phyloP scores from a whole-genome alignment of 2,113 vertebrate species.

The Corythornis vintsioides region DNA sequence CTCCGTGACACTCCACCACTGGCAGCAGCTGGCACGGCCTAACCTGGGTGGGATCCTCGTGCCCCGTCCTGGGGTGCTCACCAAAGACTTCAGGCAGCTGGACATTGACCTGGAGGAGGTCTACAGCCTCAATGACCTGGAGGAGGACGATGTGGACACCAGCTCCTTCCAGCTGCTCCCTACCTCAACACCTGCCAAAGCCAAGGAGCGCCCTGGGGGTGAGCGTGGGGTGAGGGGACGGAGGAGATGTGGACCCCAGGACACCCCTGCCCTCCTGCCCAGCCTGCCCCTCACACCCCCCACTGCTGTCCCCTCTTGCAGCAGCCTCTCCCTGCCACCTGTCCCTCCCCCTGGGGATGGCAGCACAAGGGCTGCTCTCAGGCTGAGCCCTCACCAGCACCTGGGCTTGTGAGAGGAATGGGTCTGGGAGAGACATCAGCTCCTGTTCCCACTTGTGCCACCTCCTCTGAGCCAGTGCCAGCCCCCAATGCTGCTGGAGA shows the following conservation, averaged over 20 bases:
- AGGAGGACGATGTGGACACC: constrained; percentile 85
- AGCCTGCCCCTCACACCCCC: not conserved
- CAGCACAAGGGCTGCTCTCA: fast-evolving
- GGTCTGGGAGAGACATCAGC: fast-evolving
- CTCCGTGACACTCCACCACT: constrained; percentile 85
- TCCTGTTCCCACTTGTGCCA: not conserved
- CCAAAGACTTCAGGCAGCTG: constrained; percentile 87
- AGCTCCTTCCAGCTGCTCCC: constrained; percentile 61
- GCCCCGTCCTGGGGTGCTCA: constrained; percentile 82
- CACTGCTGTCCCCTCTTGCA: fast-evolving
- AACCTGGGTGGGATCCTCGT: constrained; percentile 83
- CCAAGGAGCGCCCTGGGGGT: constrained; percentile 72
- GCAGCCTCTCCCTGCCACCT: not conserved
- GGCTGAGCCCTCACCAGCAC: fast-evolving
- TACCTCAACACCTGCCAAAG: constrained; percentile 58
- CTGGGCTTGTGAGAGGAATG: fast-evolving
- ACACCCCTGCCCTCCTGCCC: not conserved
- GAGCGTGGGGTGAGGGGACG: not conserved
- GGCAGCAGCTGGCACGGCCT: constrained; percentile 88
- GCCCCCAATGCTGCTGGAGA: not conserved
- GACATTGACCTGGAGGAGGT: constrained; percentile 84
- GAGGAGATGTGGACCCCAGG: fast-evolving
- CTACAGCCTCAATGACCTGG: constrained; percentile 86
- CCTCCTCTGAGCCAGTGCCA: not conserved
- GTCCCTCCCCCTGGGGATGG: fast-evolving